phyloP scores from a whole-genome alignment of 2,113 vertebrate genomes.

The Uria lomvia region DNA sequence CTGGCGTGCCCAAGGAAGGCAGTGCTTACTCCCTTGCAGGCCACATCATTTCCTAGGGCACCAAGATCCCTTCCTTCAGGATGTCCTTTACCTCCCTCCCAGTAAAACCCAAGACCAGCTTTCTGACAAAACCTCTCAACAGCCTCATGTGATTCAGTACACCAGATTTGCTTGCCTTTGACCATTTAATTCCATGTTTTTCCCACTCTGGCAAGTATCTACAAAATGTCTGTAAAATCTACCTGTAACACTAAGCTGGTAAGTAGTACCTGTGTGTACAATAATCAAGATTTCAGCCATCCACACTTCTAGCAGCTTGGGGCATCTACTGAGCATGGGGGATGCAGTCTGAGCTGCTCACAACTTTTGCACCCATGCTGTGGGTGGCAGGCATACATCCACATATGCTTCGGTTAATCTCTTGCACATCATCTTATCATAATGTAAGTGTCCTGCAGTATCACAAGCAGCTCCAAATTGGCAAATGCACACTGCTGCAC shows the following conservation, averaged over 20 bases:
- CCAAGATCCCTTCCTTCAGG: background rate
- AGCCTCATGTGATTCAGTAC: background rate
- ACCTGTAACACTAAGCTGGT: background rate
- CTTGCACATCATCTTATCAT: background rate
- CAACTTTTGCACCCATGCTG: fast-evolving
- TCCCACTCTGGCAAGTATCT: background rate
- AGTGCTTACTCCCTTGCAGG: background rate
- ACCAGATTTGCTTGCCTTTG: background rate
- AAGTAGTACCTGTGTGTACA: background rate
- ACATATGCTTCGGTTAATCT: background rate
- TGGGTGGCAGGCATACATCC: background rate
- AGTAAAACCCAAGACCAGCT: background rate
- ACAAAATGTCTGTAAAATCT: background rate
- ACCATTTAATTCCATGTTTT: background rate
- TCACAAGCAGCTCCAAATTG: background rate
- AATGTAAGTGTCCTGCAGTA: background rate
- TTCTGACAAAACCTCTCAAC: background rate
- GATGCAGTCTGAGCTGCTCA: background rate
- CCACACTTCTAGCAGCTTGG: background rate
- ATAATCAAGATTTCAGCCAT: background rate
- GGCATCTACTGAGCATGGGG: background rate
- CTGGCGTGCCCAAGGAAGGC: background rate
- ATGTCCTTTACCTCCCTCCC: background rate
- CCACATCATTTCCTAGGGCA: background rate
- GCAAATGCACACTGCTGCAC: background rate